Base-by-base conservation (phyloP, 37 sponge, comb jelly and placozoan species). In the Hexactinellida sp. region DNA sequence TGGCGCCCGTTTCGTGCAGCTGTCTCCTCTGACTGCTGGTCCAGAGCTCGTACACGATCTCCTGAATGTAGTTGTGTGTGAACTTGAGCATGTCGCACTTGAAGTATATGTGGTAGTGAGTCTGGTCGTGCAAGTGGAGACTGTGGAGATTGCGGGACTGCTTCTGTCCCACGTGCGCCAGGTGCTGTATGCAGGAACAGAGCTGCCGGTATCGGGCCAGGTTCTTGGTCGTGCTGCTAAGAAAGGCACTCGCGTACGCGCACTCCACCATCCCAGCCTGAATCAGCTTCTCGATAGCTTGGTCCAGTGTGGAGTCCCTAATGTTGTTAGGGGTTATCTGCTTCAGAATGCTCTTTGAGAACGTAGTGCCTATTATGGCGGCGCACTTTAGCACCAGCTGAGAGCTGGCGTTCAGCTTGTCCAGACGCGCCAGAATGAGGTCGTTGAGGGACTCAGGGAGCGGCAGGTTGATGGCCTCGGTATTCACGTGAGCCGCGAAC, bases 381-480 rank as follows among this genome's bases (percentile, higher is more conserved):
- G 97, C 97, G 88, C 91, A 93, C 88, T 96, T 96, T 38, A 96
- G 87, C 36, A 91, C 90, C 92, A 96, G 86, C 90, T 93, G 97
- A 35, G 88, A 88, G 23, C 87, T 83, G 36, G 89, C 87, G 0
- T 90, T 89, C 82, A 93, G 90, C 84, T 90, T 86, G 87, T 92
- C 94, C 37, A 96, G 88, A 19, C 97, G 54, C 1, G 97, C 82
- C 23, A 96, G 89, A 0, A 93, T 88, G 85, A 96, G 90, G 7
- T 89, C 97, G 82, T 89, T 88, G 1, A 96, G 89, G 24, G 94
- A 92, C 30, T 91, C 91, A 0, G 94, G 94, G 9, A 94, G 86
- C 24, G 92, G 87, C 54, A 93, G 76, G 76, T 63, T 63, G 34
- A 63, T 63, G 13, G 76, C 76, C 19, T 63, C 76, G 3, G 76